Conservation (phyloP, 2,888 invertebrate genomes). For the Pheosia tremula region DNA sequence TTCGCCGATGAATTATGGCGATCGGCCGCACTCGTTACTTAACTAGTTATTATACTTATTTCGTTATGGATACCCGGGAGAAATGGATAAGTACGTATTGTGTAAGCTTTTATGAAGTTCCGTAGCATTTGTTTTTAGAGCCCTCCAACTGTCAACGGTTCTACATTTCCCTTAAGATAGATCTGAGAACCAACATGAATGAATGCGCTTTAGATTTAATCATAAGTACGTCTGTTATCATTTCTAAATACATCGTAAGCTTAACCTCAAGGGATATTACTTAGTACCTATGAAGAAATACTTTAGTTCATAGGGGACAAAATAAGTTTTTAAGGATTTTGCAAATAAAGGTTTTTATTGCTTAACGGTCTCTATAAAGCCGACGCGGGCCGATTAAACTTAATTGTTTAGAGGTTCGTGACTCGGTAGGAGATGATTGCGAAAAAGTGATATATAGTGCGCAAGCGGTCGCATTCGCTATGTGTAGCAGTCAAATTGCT, state of each 20-base stretch:
- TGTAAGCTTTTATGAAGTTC: neutral
- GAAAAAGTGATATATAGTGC: constrained; percentile 7
- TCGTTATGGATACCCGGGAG: neutral
- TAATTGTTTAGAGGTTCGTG: constrained; percentile 7
- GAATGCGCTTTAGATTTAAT: no score
- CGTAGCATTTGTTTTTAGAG: neutral
- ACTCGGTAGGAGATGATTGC: constrained; percentile 5
- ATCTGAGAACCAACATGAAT: no score
- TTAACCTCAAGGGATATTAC: no score
- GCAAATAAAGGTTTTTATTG: neutral
- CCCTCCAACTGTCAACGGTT: no score
- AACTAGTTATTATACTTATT: constrained; percentile 42
- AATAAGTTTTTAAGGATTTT: neutral
- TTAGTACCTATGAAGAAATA: no score
- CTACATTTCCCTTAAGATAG: no score
- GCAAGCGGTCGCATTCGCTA: neutral
- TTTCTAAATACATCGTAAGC: no score
- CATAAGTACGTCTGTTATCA: no score
- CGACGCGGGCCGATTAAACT: constrained; percentile 19
- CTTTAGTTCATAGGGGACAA: no score
- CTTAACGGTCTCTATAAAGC: neutral
- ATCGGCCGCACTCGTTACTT: constrained; percentile 45
- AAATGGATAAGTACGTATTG: neutral
- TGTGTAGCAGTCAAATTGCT: neutral
- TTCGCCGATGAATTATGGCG: constrained; percentile 29